Base-by-base conservation (phyloP, 2,888 invertebrate species). In the Drosophila nigritarsus region DNA sequence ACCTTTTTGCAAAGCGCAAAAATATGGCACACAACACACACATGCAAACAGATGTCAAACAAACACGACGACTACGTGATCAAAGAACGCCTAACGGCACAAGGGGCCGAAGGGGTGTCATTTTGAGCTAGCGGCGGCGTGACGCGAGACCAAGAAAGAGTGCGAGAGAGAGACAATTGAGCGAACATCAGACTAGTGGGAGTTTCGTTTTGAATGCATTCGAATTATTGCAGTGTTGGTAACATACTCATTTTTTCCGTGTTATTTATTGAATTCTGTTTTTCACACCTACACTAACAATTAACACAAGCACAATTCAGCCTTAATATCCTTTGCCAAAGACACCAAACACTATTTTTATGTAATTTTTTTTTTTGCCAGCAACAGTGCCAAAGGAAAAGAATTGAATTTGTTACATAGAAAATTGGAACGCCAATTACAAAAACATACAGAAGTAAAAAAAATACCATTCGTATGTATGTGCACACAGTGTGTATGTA, bases 321-420 rank as follows among this genome's bases (percentile, higher is more conserved):
- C 45, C n/a, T 29, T 6, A 32, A 50, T 24, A 54, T 77, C 60
- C 61, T 69, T 61, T 58, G 30, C 42, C 40, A 42, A 49, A 29
- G 18, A 45, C 34, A 58, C 27, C 29, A 36, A 36, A 32, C n/a
- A 54, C 24, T 8, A 9, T 5, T 30, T 65, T 38, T 48, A 59
- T 62, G n/a, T 36, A 40, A 30, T 55, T 54, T 32, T 40, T 40
- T 60, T 30, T 54, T 49, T 56, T 40, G 24, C 8, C 15, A 45
- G 70, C 61, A 80, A 69, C 63, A 75, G 50, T 53, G 20, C 11
- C 36, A 24, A 62, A 34, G 27, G 27, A 48, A 78, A 64, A 65
- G 53, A 63, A 53, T 27, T 36, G 32, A 86, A 82, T 87, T 73
- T 85, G 73, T 83, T 86, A 83, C 87, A 86, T 77, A 83, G 74